Conservation (phyloP, 1,140 invertebrate genomes). For the Laupala kohalensis region DNA sequence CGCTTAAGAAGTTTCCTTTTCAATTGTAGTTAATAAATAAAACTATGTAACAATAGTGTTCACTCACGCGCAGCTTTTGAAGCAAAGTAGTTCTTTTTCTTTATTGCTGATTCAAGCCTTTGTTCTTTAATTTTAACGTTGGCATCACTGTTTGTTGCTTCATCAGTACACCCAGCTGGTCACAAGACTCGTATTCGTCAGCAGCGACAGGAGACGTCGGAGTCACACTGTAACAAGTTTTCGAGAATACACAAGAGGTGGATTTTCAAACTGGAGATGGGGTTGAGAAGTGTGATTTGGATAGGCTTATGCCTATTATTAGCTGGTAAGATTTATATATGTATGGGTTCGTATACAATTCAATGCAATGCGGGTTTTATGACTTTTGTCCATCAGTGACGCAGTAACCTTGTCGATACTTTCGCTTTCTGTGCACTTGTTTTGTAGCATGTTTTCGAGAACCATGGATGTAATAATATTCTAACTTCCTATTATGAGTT, state of each 20-base stretch:
- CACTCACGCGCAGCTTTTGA: no score
- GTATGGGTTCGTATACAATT: no score
- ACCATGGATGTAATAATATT: not conserved
- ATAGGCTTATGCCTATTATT: not conserved
- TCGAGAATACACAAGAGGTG: not conserved
- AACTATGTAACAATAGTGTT: no score
- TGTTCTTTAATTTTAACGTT: not conserved
- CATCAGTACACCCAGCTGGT: not conserved
- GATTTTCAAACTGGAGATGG: not conserved
- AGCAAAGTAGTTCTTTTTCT: no score
- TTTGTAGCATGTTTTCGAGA: not conserved
- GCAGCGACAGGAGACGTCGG: no score
- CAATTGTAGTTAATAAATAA: no score
- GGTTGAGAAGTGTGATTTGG: not conserved
- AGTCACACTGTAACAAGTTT: not conserved
- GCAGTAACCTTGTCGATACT: not conserved
- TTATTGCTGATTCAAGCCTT: no score
- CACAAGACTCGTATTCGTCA: no score
- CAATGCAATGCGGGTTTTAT: no score
- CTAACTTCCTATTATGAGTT: not conserved
- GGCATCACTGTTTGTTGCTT: not conserved
- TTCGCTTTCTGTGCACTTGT: not conserved
- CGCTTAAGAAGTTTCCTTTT: no score
- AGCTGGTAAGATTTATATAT: not conserved
- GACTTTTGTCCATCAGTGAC: not conserved